Evolutionary conservation across 23 tunicate genomes (phyloP).

Genomic region (Phallusia fumigata): DNA sequence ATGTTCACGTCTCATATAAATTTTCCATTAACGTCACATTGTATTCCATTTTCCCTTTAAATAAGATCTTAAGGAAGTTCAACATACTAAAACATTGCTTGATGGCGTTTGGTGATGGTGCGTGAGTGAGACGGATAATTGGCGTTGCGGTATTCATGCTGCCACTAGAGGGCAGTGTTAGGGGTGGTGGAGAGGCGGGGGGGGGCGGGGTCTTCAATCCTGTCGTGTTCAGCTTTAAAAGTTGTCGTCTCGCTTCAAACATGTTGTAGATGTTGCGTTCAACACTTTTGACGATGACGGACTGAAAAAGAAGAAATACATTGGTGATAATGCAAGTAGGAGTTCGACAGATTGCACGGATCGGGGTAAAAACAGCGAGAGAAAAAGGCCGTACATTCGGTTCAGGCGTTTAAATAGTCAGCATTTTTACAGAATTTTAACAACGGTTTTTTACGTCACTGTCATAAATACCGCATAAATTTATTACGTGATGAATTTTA

Average conservation of each 20-base stretch:
- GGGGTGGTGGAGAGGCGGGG: slow-evolving; percentile 43
- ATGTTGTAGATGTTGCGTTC: slow-evolving; percentile 91
- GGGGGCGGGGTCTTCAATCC: slow-evolving; percentile 59
- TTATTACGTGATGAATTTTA: too few species aligned
- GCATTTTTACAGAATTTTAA: too few species aligned
- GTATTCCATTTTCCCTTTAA: too few species aligned
- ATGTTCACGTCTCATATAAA: too few species aligned
- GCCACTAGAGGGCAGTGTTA: slow-evolving; percentile 10
- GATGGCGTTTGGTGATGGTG: slow-evolving; percentile 30
- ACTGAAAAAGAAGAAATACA: slow-evolving; percentile 62
- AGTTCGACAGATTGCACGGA: too few species aligned
- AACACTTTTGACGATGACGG: slow-evolving; percentile 95
- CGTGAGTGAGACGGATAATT: slow-evolving; percentile 50
- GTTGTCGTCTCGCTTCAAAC: slow-evolving; percentile 88
- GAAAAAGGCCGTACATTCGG: too few species aligned
- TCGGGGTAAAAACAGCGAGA: too few species aligned
- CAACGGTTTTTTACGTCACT: too few species aligned
- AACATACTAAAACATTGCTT: slow-evolving; percentile 50
- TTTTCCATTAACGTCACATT: too few species aligned
- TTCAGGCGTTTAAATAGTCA: too few species aligned
- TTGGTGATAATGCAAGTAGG: too few species aligned
- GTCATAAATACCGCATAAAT: too few species aligned
- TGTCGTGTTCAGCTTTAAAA: slow-evolving; percentile 56
- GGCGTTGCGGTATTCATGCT: slow-evolving; percentile 37
- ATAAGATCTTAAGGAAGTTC: not conserved